Percentiles rank a stretch among this genome's conserved stretches.
phyloP scores from a whole-genome alignment of 2,113 vertebrate species.

The Colossoma macropomum region DNA sequence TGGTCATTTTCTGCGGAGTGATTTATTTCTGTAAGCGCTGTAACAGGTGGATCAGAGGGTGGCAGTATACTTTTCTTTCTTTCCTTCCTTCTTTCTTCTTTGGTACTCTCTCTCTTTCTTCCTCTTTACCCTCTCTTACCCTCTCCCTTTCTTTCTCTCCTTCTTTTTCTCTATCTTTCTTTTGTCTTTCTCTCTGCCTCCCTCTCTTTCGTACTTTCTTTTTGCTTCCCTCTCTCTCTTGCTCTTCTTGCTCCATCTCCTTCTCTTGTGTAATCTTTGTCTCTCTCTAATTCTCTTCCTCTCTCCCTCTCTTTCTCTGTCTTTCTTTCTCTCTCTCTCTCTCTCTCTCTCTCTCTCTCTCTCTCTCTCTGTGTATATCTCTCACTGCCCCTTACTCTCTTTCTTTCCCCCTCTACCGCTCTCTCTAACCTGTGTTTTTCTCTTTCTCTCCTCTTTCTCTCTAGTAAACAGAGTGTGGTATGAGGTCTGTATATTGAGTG shows the following conservation, averaged over 20 bases:
- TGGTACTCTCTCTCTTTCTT: too few species aligned
- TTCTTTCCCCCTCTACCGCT: neutral
- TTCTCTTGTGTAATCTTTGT: neutral
- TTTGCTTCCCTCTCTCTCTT: too few species aligned
- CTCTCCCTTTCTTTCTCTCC: neutral
- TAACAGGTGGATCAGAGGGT: neutral
- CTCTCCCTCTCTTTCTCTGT: neutral
- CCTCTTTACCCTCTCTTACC: neutral
- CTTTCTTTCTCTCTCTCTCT: neutral
- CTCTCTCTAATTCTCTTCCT: neutral
- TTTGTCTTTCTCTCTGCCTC: neutral
- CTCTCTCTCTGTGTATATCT: too few species aligned
- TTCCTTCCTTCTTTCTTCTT: too few species aligned
- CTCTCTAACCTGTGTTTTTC: neutral
- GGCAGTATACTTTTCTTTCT: too few species aligned
- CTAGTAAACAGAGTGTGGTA: neutral
- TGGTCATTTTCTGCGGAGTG: neutral
- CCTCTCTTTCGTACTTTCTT: too few species aligned
- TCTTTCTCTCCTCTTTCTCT: neutral
- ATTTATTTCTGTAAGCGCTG: slow-evolving; percentile 1
- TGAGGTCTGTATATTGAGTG: neutral
- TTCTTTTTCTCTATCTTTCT: neutral
- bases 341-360: too few species aligned
- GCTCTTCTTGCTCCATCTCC: neutral
- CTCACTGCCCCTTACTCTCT: neutral